These are phyloP conservation scores for Actenoides hombroni DNA, from an alignment of 2,113 vertebrate species.

Conservation along the genomic window DNA sequence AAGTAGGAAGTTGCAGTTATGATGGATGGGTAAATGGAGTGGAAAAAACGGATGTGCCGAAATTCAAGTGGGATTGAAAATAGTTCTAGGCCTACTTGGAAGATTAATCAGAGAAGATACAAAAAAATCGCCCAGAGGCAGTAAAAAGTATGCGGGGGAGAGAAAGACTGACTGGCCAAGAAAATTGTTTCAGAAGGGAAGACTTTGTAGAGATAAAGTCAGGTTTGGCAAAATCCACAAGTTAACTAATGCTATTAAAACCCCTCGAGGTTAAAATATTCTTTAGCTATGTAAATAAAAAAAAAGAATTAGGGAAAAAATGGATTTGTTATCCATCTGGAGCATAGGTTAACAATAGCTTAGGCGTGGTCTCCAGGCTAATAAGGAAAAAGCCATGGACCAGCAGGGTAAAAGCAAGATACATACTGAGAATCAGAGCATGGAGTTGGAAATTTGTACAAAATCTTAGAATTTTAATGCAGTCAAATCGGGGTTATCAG, in stretches of 20 bases:
- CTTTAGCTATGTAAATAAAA: not conserved
- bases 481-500: not conserved
- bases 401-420: not conserved
- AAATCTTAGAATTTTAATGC: not conserved
- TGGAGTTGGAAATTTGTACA: not conserved
- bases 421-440: not conserved
- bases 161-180: not conserved
- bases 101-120: not conserved
- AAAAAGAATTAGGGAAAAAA: not conserved
- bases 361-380: not conserved
- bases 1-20: not conserved
- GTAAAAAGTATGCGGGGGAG: not conserved
- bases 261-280: not conserved
- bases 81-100: not conserved
- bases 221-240: not conserved
- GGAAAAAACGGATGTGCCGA: not conserved
- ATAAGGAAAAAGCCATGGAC: not conserved
- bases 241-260: not conserved
- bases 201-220: not conserved
- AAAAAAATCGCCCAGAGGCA: not conserved
- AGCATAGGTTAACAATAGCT: not conserved
- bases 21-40: not conserved
- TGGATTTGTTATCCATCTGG: not conserved
- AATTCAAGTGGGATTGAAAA: not conserved
- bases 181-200: not conserved